Percentiles rank a stretch among this genome's conserved stretches.
These are phyloP conservation scores for Tipula lateralis DNA, from an alignment of 2,888 invertebrate genomes.

Conservation along the genomic window DNA sequence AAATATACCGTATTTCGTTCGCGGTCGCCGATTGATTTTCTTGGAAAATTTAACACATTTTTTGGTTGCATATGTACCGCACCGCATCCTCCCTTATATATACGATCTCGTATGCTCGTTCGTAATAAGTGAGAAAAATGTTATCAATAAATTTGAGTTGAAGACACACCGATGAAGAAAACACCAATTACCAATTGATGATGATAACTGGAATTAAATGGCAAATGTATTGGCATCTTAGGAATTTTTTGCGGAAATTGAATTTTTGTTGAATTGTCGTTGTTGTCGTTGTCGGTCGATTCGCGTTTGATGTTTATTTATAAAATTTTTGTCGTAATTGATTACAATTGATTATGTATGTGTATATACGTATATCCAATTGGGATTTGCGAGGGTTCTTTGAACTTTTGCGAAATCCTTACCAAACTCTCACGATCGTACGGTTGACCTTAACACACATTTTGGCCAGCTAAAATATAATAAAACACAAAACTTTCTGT, in stretches of 20 bases:
- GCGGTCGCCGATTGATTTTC: neutral
- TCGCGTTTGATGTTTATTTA: constrained; percentile 15
- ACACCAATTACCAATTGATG: constrained; percentile 15
- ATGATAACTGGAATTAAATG: neutral
- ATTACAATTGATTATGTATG: neutral
- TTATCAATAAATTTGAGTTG: neutral
- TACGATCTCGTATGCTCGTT: neutral
- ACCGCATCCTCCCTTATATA: too few species aligned
- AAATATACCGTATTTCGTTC: constrained; percentile 1
- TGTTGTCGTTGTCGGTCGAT: neutral
- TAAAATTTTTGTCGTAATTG: neutral
- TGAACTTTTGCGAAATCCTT: neutral
- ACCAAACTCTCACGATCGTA: neutral
- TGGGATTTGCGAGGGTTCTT: neutral
- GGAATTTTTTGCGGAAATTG: constrained; percentile 16
- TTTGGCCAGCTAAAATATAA: neutral
- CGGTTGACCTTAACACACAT: neutral
- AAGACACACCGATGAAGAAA: neutral
- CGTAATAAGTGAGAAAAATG: neutral
- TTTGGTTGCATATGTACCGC: neutral
- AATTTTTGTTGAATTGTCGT: neutral
- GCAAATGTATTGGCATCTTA: neutral
- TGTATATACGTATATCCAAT: neutral
- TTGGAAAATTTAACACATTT: neutral
- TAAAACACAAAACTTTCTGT: neutral